Conservation (phyloP, 2,888 invertebrate species). For the Oxystoma pomonae region DNA sequence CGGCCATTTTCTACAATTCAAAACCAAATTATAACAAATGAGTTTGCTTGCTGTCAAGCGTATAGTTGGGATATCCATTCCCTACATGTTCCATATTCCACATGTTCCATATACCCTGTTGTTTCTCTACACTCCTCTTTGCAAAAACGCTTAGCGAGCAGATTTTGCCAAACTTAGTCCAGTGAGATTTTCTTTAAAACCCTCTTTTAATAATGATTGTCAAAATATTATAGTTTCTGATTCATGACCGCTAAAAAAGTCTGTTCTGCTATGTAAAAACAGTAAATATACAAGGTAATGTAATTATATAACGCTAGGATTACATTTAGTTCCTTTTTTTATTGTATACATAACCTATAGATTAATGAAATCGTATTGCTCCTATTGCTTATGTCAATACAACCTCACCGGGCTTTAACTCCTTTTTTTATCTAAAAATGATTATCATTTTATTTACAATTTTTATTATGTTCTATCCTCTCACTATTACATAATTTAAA, state of each 20-base stretch:
- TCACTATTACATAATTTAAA: conserved; percentile 39
- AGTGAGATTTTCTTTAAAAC: too few species aligned
- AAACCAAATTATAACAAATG: too few species aligned
- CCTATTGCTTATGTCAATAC: conserved; percentile 43
- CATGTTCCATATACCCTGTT: too few species aligned
- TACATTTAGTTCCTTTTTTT: conserved; percentile 35
- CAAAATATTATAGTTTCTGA: not conserved
- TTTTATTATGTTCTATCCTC: conserved; percentile 31
- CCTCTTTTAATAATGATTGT: too few species aligned
- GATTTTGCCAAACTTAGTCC: too few species aligned
- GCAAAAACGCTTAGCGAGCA: too few species aligned
- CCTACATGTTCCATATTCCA: too few species aligned
- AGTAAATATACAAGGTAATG: conserved; percentile 27
- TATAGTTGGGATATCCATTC: too few species aligned
- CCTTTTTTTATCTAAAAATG: conserved; percentile 27
- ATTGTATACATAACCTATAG: conserved; percentile 31
- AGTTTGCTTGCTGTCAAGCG: too few species aligned
- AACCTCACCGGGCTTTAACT: conserved; percentile 34
- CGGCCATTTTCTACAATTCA: too few species aligned
- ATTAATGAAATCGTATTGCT: conserved; percentile 42
- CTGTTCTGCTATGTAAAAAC: not conserved
- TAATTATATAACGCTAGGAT: conserved; percentile 36
- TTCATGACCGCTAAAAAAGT: too few species aligned
- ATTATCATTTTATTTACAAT: conserved; percentile 46
- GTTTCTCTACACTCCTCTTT: too few species aligned